Conservation (phyloP, 1,140 invertebrate genomes). For the Nymphalis io region DNA sequence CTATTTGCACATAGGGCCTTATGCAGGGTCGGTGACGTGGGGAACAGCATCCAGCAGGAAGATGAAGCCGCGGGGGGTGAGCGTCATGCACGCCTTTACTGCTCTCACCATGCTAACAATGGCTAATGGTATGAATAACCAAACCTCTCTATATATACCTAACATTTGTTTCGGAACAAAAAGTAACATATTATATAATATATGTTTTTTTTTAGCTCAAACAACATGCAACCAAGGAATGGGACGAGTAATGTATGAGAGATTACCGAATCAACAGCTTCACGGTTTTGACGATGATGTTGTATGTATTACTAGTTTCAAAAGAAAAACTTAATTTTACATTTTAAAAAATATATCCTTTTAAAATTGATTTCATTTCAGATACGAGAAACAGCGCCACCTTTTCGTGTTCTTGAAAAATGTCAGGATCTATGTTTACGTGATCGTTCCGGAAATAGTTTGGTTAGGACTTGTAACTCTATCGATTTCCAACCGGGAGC, state of each 20-base stretch:
- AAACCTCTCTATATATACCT: no score
- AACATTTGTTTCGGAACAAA: neutral
- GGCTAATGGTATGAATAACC: slow-evolving; percentile 84
- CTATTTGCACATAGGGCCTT: slow-evolving; percentile 44
- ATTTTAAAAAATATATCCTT: neutral
- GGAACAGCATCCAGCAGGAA: slow-evolving; percentile 49
- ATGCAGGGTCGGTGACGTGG: slow-evolving; percentile 67
- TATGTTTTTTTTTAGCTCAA: slow-evolving; percentile 84
- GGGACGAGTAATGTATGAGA: slow-evolving; percentile 92
- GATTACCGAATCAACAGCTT: slow-evolving; percentile 92
- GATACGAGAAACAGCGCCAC: slow-evolving; percentile 89
- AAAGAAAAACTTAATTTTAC: no score
- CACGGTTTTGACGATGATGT: slow-evolving; percentile 94
- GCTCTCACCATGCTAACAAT: slow-evolving; percentile 91
- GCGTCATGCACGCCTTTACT: slow-evolving; percentile 92
- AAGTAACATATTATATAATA: neutral
- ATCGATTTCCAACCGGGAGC: slow-evolving; percentile 95
- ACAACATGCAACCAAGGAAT: slow-evolving; percentile 93
- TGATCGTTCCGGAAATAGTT: slow-evolving; percentile 90
- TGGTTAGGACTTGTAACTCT: slow-evolving; percentile 90
- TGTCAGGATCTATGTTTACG: slow-evolving; percentile 92
- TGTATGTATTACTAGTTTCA: slow-evolving; percentile 79
- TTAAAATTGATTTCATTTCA: slow-evolving; percentile 50
- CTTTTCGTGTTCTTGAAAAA: slow-evolving; percentile 92
- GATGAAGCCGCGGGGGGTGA: slow-evolving; percentile 77